Percentiles rank a stretch among this genome's conserved stretches.
These are phyloP conservation scores for Acanthisitta chloris DNA, from an alignment of 2,113 vertebrate genomes.

Conservation along the genomic window DNA sequence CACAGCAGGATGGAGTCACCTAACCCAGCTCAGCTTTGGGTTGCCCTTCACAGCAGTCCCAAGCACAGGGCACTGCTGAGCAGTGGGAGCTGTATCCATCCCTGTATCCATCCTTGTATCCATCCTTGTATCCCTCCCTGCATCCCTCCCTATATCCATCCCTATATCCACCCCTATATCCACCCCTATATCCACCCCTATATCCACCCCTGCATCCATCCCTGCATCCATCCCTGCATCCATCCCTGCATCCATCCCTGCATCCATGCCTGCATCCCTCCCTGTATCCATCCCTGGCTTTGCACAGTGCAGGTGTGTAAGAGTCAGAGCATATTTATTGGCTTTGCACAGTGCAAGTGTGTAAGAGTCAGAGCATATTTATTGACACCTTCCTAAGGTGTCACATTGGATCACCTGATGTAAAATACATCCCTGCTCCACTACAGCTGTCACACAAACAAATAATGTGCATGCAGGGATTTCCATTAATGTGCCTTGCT, in stretches of 20 bases:
- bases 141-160: too few relatives aligned
- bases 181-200: too few relatives aligned
- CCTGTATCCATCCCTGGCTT: background rate
- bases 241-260: too few relatives aligned
- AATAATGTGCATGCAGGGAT: background rate
- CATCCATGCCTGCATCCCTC: too few relatives aligned
- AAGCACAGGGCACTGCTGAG: background rate
- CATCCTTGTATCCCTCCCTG: too few relatives aligned
- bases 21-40: background rate
- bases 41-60: background rate
- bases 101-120: background rate
- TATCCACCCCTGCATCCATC: too few relatives aligned
- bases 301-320: too few relatives aligned
- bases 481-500: background rate
- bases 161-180: too few relatives aligned
- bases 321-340: too few relatives aligned
- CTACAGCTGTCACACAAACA: background rate
- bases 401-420: background rate
- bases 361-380: background rate
- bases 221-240: too few relatives aligned
- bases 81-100: background rate
- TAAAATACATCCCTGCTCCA: background rate
- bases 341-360: background rate
- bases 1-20: background rate
- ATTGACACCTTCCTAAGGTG: background rate